A percentile compares a stretch with the other conserved stretches of the same genome.
Conservation (phyloP, 2,888 invertebrate genomes). For the Salpingus planirostris region DNA sequence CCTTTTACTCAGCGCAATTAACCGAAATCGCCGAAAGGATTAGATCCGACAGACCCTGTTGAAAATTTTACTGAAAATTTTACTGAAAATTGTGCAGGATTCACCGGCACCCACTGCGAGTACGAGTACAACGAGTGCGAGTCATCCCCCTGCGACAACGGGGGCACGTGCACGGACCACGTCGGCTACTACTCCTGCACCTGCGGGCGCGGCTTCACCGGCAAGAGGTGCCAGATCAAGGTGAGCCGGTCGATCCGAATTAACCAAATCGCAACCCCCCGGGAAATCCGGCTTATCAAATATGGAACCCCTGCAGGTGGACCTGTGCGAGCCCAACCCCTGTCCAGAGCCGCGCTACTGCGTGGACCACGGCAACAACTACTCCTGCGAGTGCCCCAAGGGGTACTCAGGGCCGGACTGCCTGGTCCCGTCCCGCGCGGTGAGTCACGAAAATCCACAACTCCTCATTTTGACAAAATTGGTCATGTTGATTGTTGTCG, state of each 20-base stretch:
- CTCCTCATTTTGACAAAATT: too few species aligned
- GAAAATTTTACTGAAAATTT: too few species aligned
- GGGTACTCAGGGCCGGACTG: constrained; percentile 63
- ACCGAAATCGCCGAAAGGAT: not conserved
- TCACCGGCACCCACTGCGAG: constrained; percentile 64
- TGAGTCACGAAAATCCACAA: constrained; percentile 45
- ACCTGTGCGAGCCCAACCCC: constrained; percentile 60
- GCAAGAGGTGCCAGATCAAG: constrained; percentile 62
- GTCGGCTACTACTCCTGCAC: constrained; percentile 59
- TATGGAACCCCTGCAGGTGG: constrained; percentile 45
- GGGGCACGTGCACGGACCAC: constrained; percentile 65
- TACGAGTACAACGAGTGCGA: constrained; percentile 69
- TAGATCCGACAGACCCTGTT: too few species aligned
- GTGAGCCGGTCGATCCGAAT: constrained; percentile 36
- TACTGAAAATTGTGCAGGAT: too few species aligned
- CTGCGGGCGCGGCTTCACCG: constrained; percentile 62
- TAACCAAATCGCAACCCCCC: constrained; percentile 5
- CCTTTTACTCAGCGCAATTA: too few species aligned
- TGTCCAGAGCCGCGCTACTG: constrained; percentile 59
- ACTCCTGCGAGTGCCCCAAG: constrained; percentile 64
- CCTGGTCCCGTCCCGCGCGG: constrained; percentile 55
- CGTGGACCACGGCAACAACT: constrained; percentile 65
- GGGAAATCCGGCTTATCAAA: constrained; percentile 7
- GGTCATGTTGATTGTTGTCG: too few species aligned
- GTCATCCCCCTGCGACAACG: constrained; percentile 64